These are phyloP conservation scores for Hippoglossus hippoglossus DNA, from an alignment of 2,797 vertebrate species.

Conservation along the genomic window DNA sequence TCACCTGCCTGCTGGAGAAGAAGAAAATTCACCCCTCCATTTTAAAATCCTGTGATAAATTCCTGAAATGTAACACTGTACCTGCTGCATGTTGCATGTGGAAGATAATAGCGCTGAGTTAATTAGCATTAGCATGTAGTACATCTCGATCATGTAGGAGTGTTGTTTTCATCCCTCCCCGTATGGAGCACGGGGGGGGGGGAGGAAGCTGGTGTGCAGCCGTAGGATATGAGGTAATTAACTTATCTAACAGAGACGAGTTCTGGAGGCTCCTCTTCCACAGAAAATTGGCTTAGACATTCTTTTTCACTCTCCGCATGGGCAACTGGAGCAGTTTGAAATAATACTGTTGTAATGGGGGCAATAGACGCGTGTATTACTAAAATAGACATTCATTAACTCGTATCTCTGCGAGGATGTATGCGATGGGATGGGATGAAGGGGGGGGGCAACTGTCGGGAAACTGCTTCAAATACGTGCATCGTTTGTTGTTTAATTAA, in stretches of 20 bases:
- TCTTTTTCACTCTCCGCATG: slow-evolving; percentile 54
- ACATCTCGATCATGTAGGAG: slow-evolving; percentile 57
- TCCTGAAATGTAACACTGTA: slow-evolving; percentile 1
- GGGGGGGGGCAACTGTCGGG: slow-evolving; percentile 14
- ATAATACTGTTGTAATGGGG: slow-evolving; percentile 66
- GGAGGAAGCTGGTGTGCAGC: slow-evolving; percentile 43
- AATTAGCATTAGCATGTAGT: slow-evolving; percentile 59
- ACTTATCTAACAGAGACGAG: slow-evolving; percentile 72
- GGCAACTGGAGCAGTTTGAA: slow-evolving; percentile 71
- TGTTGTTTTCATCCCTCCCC: slow-evolving; percentile 60
- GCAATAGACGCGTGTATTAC: slow-evolving; percentile 55
- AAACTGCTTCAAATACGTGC: slow-evolving; percentile 31
- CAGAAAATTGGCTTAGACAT: slow-evolving; percentile 60
- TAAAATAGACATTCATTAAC: slow-evolving; percentile 70
- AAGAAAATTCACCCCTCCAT: slow-evolving; percentile 6
- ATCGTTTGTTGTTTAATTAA: slow-evolving; percentile 43
- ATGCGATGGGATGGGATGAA: slow-evolving; percentile 12
- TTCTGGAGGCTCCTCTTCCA: slow-evolving; percentile 63
- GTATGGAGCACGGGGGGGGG: slow-evolving; percentile 1
- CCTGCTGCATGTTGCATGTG: slow-evolving; percentile 40
- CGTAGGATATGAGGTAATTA: slow-evolving; percentile 75
- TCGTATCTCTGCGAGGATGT: slow-evolving; percentile 30
- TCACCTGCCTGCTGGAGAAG: slow-evolving; percentile 5
- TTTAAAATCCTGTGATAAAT: slow-evolving; percentile 18
- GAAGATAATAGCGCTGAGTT: slow-evolving; percentile 38